These are phyloP conservation scores for Agrotis exclamationis DNA, from an alignment of 2,888 invertebrate genomes.

Conservation along the genomic window DNA sequence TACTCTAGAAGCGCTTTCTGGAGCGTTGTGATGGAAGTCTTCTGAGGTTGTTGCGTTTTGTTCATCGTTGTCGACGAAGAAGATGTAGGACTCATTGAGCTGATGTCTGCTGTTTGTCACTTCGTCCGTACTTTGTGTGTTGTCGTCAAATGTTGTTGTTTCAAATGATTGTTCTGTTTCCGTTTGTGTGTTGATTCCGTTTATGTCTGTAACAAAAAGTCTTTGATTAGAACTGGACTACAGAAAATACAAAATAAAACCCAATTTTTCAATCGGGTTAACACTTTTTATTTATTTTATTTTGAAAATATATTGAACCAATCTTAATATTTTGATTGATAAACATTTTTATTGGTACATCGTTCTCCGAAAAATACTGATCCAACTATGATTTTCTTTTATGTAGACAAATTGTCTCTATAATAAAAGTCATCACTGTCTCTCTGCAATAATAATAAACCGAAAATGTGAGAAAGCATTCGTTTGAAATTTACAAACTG, in stretches of 20 bases:
- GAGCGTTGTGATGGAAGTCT: slow-evolving; percentile 62
- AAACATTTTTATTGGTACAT: too few relatives aligned
- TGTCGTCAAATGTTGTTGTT: slow-evolving; percentile 63
- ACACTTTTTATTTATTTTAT: too few relatives aligned
- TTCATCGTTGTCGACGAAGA: slow-evolving; percentile 35
- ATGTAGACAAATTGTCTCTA: background rate
- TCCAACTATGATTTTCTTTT: background rate
- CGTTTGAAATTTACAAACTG: background rate
- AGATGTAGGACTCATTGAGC: slow-evolving; percentile 54
- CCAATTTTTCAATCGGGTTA: too few relatives aligned
- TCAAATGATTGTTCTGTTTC: slow-evolving; percentile 61
- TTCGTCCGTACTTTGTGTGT: slow-evolving; percentile 53
- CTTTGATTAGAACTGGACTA: background rate
- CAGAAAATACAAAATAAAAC: too few relatives aligned
- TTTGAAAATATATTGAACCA: too few relatives aligned
- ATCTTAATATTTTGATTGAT: too few relatives aligned
- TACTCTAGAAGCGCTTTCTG: slow-evolving; percentile 84
- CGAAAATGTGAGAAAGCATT: background rate
- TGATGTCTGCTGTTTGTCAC: slow-evolving; percentile 60
- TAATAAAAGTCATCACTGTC: background rate
- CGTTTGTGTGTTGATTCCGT: slow-evolving; percentile 73
- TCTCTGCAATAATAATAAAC: background rate
- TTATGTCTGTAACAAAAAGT: slow-evolving; percentile 77
- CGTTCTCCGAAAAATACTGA: too few relatives aligned
- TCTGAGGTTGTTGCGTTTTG: slow-evolving; percentile 68